A percentile compares a stretch with the other conserved stretches of the same genome.
These are phyloP conservation scores for Tragelaphus scriptus DNA, from an alignment of 2,113 vertebrate genomes.

Conservation along the genomic window DNA sequence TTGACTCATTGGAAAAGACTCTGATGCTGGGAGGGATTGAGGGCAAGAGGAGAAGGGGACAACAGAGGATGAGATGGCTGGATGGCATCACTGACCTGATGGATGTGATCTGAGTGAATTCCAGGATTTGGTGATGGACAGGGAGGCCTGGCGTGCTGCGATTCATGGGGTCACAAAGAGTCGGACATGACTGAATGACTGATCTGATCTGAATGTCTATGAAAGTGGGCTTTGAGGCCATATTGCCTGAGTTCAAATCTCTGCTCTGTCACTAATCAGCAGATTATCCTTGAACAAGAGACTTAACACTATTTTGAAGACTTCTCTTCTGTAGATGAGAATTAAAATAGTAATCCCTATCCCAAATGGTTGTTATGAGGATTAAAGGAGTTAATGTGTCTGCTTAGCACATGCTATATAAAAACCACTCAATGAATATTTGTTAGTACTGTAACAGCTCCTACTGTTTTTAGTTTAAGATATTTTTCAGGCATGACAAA, in stretches of 20 bases:
- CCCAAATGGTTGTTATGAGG: neutral
- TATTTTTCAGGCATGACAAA: neutral
- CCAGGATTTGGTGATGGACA: too few relatives aligned
- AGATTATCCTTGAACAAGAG: neutral
- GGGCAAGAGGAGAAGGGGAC: too few relatives aligned
- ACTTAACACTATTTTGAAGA: neutral
- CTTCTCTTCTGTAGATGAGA: neutral
- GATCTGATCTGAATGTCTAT: neutral
- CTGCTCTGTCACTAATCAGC: neutral
- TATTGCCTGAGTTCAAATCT: neutral
- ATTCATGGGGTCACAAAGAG: too few relatives aligned
- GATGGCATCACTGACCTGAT: too few relatives aligned
- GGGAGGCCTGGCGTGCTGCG: too few relatives aligned
- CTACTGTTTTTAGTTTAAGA: neutral
- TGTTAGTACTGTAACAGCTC: neutral
- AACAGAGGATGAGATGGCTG: too few relatives aligned
- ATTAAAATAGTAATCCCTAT: neutral
- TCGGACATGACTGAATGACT: too few relatives aligned
- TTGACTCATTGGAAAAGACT: too few relatives aligned
- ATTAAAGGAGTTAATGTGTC: neutral
- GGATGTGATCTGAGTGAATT: too few relatives aligned
- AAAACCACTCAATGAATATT: neutral
- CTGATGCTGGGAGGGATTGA: too few relatives aligned
- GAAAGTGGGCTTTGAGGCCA: neutral
- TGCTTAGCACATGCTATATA: neutral